Base-by-base conservation (phyloP, 2,888 invertebrate species). In the Meandrusa payeni region DNA sequence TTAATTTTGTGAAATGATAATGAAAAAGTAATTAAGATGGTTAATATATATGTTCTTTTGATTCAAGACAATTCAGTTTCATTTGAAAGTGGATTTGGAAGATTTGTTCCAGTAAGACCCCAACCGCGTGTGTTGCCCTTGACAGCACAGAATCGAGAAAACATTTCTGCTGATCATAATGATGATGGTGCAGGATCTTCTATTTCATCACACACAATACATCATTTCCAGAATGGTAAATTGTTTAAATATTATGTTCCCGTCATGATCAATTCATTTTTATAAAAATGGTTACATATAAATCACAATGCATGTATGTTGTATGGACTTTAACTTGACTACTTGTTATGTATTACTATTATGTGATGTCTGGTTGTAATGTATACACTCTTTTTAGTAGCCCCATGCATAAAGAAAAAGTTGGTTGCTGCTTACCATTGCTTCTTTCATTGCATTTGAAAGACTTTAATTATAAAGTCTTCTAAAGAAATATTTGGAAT, bases 91-190 rank as follows among this genome's bases (percentile, higher is more conserved):
- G 85, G 86, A 39, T 81, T 85, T 61, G 82, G 86, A 52, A 74
- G 88, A 54, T 89, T 88, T 73, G 88, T 89, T 22, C 88, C 88
- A 23, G 88, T 89, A 12, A 70, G 88, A 51, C 88, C 88, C 1
- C 88, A 88, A 54, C 88, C 88, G 2, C 73, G 88, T 27, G 81
- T 72, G 5, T 59, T 87, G 42, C 86, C 86, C 1, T 55, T 86
- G 49, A 82, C 80, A 56, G 81, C 76, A 3, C 86, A 87, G 55
- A 85, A 79, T 51, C 75, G 83, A 40, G 85, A 87, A 48, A 75
- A 70, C 52, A 62, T 81, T 57, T 51, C 70, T 1, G 45, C 63
- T 46, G 85, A 87, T 23, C 77, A 78, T 39, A 73, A 78, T 46
- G 85, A 87, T 33, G 86, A 87, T 63, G 71, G 68, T 38, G 63